These are phyloP conservation scores for Boloria euphrosyne DNA, from an alignment of 2,888 invertebrate species.

Conservation along the genomic window DNA sequence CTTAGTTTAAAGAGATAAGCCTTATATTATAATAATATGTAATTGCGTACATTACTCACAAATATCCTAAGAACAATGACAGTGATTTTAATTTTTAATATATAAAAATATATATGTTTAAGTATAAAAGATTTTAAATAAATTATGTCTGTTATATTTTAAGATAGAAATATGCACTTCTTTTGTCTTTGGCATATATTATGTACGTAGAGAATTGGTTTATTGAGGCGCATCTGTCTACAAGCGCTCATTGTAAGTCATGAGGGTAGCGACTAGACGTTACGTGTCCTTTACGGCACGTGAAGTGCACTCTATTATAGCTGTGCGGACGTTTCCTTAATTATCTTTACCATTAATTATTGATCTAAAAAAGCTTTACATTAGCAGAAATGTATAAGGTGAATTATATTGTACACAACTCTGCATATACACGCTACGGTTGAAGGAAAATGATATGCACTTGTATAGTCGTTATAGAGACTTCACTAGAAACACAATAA, in stretches of 20 bases:
- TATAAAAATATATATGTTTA: background rate
- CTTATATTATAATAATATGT: no score
- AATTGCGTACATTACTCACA: no score
- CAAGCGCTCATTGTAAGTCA: constrained; percentile 27
- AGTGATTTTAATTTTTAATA: no score
- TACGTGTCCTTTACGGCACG: constrained; percentile 30
- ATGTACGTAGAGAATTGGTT: constrained; percentile 21
- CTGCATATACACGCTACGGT: background rate
- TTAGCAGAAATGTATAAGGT: constrained; percentile 4
- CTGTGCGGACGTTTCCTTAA: constrained; percentile 13
- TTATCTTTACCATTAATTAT: constrained; percentile 12
- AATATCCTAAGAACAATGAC: no score
- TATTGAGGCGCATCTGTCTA: constrained; percentile 32
- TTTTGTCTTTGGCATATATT: constrained; percentile 8
- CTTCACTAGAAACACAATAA: constrained; percentile 22
- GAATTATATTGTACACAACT: background rate
- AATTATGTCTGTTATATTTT: background rate
- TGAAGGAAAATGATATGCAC: constrained; percentile 15
- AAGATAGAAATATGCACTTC: constrained; percentile 6
- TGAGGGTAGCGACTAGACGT: constrained; percentile 29
- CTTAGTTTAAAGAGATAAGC: no score
- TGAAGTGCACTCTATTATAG: constrained; percentile 30
- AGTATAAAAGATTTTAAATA: background rate
- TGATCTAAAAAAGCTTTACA: background rate
- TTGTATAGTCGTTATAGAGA: constrained; percentile 17